Base-by-base conservation (phyloP, 2,888 invertebrate genomes). In the Dendrolimus pini region DNA sequence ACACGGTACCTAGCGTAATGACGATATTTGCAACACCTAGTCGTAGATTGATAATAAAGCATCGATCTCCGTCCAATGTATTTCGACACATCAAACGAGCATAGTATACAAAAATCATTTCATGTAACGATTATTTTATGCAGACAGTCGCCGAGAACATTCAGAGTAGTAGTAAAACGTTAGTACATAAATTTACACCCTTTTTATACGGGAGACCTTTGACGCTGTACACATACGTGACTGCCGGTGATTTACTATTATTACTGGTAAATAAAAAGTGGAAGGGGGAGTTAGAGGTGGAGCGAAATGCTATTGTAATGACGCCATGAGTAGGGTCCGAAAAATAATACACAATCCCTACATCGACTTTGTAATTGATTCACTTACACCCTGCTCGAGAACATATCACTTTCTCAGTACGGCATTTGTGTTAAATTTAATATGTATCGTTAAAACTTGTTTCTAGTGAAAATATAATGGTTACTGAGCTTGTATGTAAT, bases 241-340 rank as follows among this genome's bases (percentile, higher is more conserved):
- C 77, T 70, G 74, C 75, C 75, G 69, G 81, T 89, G 88, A 89
- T 88, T 89, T 88, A 90, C 78, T 89, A 89, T 90, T 89, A 89
- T 89, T 89, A 89, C 84, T 77, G 83, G 86, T 88, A 87, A 86
- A 89, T 90, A 90, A 89, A 89, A 90, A 85, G 88, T 90, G 75
- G 90, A 84, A 89, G 89, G 90, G 89, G 90, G 83, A 82, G 80
- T 80, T 83, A 83, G 87, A 88, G 90, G 89, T 89, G 89, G 90
- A 87, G 89, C 89, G 80, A 85, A 84, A 83, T 77, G 76, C 82
- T 77, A 81, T 89, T 87, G 85, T 86, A 80, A 80, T 74, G 75
- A 69, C 72, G 70, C 69, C 65, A 71, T 65, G 80, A 79, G 82
- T 79, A 83, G 89, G 90, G 85, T 81, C 82, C 80, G 77, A 81